These are phyloP conservation scores for Pseudomugil gertrudae DNA, from an alignment of 2,797 vertebrate species.

Conservation along the genomic window DNA sequence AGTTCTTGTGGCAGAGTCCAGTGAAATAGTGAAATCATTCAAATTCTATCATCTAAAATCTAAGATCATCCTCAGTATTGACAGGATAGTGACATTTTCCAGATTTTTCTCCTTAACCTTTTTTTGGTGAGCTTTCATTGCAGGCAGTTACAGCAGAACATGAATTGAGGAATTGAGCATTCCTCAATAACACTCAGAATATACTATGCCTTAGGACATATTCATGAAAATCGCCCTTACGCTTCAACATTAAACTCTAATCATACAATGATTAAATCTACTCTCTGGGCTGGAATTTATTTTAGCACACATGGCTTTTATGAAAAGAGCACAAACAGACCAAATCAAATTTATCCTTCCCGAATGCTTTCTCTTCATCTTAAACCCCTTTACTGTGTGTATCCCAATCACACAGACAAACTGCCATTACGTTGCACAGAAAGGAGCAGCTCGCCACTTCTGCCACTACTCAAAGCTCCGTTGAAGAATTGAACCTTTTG, in stretches of 20 bases:
- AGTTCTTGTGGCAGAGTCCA: too few species aligned
- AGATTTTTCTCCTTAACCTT: background rate
- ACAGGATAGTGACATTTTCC: slow-evolving; percentile 11
- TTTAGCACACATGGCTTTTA: slow-evolving; percentile 1
- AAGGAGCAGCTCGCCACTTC: slow-evolving; percentile 29
- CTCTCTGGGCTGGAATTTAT: slow-evolving; percentile 28
- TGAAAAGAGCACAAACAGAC: slow-evolving; percentile 15
- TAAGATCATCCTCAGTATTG: slow-evolving; percentile 10
- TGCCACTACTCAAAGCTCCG: slow-evolving; percentile 22
- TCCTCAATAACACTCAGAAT: slow-evolving; percentile 27
- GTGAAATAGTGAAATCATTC: too few species aligned
- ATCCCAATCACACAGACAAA: background rate
- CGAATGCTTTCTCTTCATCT: background rate
- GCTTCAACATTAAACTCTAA: slow-evolving; percentile 45
- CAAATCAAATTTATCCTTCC: background rate
- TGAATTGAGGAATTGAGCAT: slow-evolving; percentile 20
- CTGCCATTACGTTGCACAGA: slow-evolving; percentile 30
- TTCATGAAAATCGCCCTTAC: slow-evolving; percentile 26
- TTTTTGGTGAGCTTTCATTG: background rate
- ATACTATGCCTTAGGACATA: slow-evolving; percentile 34
- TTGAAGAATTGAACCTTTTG: slow-evolving; percentile 14
- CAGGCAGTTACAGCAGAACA: slow-evolving; percentile 25
- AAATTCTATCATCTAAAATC: slow-evolving; percentile 26
- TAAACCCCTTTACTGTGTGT: background rate
- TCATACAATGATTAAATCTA: slow-evolving; percentile 39